Evolutionary conservation across 2,888 invertebrate species (phyloP), one percentile per base, ranked within the genome.

Genomic region (Orchestes rusci): DNA sequence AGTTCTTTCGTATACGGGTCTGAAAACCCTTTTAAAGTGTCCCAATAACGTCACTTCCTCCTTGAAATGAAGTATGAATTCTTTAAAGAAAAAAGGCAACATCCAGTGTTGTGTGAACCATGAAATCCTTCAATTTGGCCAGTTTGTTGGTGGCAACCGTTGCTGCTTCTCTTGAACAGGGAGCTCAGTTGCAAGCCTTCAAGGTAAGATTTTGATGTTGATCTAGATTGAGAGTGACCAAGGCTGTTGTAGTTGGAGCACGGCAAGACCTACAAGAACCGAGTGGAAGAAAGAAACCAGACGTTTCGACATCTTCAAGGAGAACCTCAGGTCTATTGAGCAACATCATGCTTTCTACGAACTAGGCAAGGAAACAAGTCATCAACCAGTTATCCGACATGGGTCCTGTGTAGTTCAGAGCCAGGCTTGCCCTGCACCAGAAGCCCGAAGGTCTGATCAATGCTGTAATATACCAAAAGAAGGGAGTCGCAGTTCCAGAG

Each of bases 351-450:
- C 39, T 10, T 31, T 41, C 4, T 53, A 51, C 36, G 46, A 43
- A 28, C 19, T 43, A 35, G 55, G 48, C 2, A 35, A 45, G 13
- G 29, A 36, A 39, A 16, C 18, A 34, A 37, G 50, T 31, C 15
- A 32, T 55, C 29, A 57, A 51, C 37, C 19, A 53, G 35, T 57
- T 56, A 38, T 40, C 54, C 7, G 57, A 57, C 40, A 30, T 53
- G 39, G 53, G 53, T 5, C 27, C 20, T 13, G 49, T 50, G 35
- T 56, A 58, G 48, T 53, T 58, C 29, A 38, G 15, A 18, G 41
- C 47, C 4, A 27, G 10, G 3, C 29, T 52, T 4, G 16, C 17
- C 4, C 36, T 44, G 20, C 45, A 42, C 32, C 5, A 10, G 4
- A 41, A 39, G 23, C 45, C 33, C 23, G 13, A 16, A 10, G 4